Base-by-base conservation (phyloP, 2,113 vertebrate species). In the Castor canadensis region DNA sequence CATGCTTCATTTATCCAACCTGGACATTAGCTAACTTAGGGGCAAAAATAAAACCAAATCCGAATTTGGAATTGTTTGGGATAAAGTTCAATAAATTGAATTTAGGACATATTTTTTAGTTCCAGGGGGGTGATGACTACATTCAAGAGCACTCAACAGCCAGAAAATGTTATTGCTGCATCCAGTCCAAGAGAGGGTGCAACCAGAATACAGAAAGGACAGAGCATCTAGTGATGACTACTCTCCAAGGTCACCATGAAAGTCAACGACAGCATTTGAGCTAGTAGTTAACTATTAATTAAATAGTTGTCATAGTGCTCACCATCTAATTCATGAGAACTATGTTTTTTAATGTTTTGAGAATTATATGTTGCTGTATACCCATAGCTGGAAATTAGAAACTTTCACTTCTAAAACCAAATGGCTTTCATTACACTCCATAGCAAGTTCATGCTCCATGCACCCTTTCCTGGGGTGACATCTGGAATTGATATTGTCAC, bases 1-100 rank as follows among this genome's bases (percentile, higher is more conserved):
- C 99, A 99, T 99, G 99, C 99, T 99, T 98, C 98, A 98, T 97
- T 98, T 98, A 98, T 97, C 98, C 98, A 99, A 98, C 84, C 96
- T 98, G 97, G 97, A 98, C 93, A 98, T 98, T 98, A 99, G 97
- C 97, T 97, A 98, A 97, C 93, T 79, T 87, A 95, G 97, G 96
- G 81, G 93, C 82, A 90, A 94, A 93, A 94, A 67, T 87, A 97
- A 98, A 98, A 94, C 98, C 97, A 97, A 96, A 96, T 98, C 98
- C 98, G 91, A 98, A 98, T 97, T 95, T 98, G 96, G 85, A 96
- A 89, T 94, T 98, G 67, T 97, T 96, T 91, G 94, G 96, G 49
- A 97, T 96, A 96, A 98, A 97, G 98, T 98, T 73, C 58, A 97
- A 92, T 96, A 96, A 98, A 96, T 85, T 96, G 77, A 98, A 76